Percentiles rank a stretch among this genome's conserved stretches.
Evolutionary conservation across 2,888 invertebrate genomes (phyloP).

Genomic region (Ganaspis brasiliensis): DNA sequence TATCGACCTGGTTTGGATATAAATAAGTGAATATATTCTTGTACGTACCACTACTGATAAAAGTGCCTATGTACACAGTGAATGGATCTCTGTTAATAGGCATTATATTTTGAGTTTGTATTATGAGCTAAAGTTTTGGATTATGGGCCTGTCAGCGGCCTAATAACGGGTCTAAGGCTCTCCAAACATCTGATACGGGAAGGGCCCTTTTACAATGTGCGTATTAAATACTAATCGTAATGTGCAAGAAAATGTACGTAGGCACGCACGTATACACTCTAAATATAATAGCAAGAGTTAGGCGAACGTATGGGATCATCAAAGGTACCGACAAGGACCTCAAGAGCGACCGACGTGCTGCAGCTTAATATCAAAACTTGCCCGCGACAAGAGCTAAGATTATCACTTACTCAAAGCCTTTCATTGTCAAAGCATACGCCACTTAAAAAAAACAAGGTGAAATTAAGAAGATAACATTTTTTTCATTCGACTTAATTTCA

Average conservation of each 20-base stretch:
- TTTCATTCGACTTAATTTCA: background rate
- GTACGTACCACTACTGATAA: background rate
- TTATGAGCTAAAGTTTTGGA: conserved; percentile 67
- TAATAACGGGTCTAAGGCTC: conserved; percentile 77
- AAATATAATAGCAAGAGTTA: conserved; percentile 64
- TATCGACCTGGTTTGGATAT: conserved; percentile 26
- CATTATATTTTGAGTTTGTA: conserved; percentile 72
- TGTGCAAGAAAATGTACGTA: conserved; percentile 61
- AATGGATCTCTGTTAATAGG: conserved; percentile 74
- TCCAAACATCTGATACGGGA: conserved; percentile 76
- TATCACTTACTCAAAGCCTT: conserved; percentile 49
- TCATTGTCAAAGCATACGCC: conserved; percentile 13
- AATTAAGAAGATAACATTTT: background rate
- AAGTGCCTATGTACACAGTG: conserved; percentile 48
- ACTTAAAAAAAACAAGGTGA: background rate
- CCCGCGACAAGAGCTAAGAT: conserved; percentile 59
- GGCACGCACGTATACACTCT: conserved; percentile 55
- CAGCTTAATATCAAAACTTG: conserved; percentile 54
- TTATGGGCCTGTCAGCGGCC: conserved; percentile 79
- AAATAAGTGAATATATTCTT: background rate
- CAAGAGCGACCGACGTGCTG: conserved; percentile 53
- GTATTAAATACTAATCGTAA: conserved; percentile 79
- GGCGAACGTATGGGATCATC: conserved; percentile 66
- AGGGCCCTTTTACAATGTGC: conserved; percentile 76
- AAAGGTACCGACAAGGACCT: conserved; percentile 66